Percentiles rank a stretch among this genome's conserved stretches.
Conservation (phyloP, 1,140 invertebrate genomes). For the Wasmannia auropunctata region DNA sequence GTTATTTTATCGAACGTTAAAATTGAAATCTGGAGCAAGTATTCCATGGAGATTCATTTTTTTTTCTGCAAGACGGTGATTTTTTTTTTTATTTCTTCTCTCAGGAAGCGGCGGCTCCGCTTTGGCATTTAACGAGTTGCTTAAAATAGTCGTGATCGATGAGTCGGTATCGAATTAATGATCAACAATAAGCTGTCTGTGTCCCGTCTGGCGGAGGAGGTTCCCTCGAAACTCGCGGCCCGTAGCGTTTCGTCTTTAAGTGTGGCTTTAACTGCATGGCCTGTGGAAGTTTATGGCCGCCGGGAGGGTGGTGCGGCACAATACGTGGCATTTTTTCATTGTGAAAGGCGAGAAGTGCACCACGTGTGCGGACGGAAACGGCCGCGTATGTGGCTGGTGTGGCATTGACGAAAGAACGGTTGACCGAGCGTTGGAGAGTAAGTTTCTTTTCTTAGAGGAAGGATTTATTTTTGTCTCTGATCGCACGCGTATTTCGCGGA, state of each 20-base stretch:
- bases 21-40: background rate
- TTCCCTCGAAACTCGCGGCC: background rate
- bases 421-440: background rate
- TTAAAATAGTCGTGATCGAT: background rate
- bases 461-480: conserved; percentile 8
- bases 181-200: background rate
- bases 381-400: background rate
- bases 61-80: background rate
- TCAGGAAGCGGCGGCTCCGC: background rate
- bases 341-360: background rate
- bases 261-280: background rate
- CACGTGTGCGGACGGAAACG: conserved; percentile 14
- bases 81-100: background rate
- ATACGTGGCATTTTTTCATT: background rate
- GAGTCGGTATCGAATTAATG: background rate
- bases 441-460: background rate
- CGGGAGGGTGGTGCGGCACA: background rate
- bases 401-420: background rate
- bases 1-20: background rate
- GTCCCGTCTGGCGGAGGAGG: background rate
- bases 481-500: background rate
- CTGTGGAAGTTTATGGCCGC: background rate
- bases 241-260: background rate
- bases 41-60: background rate
- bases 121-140: background rate